A percentile compares a stretch with the other conserved stretches of the same genome.
phyloP scores from a whole-genome alignment of 2,888 invertebrate genomes.

The Graphium colonna region DNA sequence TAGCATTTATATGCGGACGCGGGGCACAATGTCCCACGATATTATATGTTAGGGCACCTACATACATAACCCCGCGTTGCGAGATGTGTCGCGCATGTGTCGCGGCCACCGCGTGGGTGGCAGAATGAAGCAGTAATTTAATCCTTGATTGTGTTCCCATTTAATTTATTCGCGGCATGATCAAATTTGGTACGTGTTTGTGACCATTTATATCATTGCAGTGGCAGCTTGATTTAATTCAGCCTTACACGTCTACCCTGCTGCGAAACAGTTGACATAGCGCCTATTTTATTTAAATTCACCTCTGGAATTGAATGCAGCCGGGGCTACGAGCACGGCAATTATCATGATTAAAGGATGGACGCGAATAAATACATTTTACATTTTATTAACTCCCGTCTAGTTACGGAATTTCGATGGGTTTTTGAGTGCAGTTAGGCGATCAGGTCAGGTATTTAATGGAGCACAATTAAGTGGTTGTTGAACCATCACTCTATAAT shows the following conservation, averaged over 20 bases:
- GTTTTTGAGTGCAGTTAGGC: constrained; percentile 9
- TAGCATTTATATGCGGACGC: constrained; percentile 77
- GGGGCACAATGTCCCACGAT: constrained; percentile 72
- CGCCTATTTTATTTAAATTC: constrained; percentile 36
- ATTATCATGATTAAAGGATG: constrained; percentile 25
- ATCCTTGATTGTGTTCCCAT: constrained; percentile 76
- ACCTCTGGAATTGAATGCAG: constrained; percentile 24
- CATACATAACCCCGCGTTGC: constrained; percentile 42
- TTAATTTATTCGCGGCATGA: constrained; percentile 75
- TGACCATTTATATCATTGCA: constrained; percentile 67
- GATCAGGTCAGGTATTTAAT: constrained; percentile 14
- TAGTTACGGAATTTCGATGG: constrained; percentile 8
- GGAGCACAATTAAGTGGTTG: constrained; percentile 50
- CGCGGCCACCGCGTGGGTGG: constrained; percentile 68
- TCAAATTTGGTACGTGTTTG: constrained; percentile 74
- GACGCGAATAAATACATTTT: constrained; percentile 16
- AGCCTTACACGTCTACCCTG: constrained; percentile 41
- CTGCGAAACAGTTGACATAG: constrained; percentile 36
- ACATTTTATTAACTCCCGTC: constrained; percentile 16
- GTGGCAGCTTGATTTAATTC: constrained; percentile 53
- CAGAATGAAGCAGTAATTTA: constrained; percentile 75
- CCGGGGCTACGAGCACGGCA: constrained; percentile 12
- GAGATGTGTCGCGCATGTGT: constrained; percentile 53
- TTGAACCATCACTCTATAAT: constrained; percentile 41
- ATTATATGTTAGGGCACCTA: constrained; percentile 72